Conservation (phyloP, 2,888 invertebrate species). For the Phengaris arion region DNA sequence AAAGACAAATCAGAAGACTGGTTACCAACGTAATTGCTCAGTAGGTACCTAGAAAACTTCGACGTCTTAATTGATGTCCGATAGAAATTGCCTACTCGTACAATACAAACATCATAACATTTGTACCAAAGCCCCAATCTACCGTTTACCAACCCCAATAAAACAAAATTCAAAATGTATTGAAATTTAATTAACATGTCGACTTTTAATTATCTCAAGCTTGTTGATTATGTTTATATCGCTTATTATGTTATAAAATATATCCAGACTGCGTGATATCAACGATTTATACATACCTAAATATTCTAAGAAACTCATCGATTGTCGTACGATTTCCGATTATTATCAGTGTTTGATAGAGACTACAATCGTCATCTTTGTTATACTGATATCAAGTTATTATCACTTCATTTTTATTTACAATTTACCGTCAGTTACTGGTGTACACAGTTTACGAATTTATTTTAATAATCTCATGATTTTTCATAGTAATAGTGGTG, state of each 20-base stretch:
- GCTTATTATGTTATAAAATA: constrained; percentile 6
- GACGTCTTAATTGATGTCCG: too few species aligned
- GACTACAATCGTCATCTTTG: constrained; percentile 56
- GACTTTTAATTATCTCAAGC: too few species aligned
- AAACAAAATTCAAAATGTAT: too few species aligned
- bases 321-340: constrained; percentile 52
- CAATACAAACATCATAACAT: too few species aligned
- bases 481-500: not conserved
- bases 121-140: too few species aligned
- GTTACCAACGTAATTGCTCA: too few species aligned
- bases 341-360: constrained; percentile 50
- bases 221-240: not conserved
- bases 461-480: not conserved
- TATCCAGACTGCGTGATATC: constrained; percentile 45
- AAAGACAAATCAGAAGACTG: too few species aligned
- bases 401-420: constrained; percentile 39
- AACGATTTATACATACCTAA: constrained; percentile 34
- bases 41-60: too few species aligned
- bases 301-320: constrained; percentile 58
- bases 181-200: too few species aligned
- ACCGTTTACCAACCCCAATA: too few species aligned
- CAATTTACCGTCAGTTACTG: constrained; percentile 31
- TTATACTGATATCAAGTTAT: constrained; percentile 40
- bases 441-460: not conserved
- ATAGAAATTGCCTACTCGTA: too few species aligned